Evolutionary conservation across 2,888 invertebrate species (phyloP), one percentile per base, ranked within the genome.

Genomic region (Tribolium freemani): DNA sequence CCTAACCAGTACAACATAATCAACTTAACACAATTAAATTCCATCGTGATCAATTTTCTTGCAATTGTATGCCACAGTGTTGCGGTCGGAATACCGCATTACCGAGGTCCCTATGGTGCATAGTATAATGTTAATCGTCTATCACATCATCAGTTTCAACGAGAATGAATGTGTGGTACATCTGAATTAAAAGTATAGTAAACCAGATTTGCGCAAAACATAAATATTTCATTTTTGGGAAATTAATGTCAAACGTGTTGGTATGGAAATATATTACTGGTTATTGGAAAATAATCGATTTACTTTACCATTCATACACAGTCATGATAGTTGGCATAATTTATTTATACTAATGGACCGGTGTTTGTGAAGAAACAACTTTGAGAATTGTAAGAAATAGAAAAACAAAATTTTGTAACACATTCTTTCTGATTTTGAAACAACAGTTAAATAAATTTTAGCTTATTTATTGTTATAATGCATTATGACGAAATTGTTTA

Each of bases 41-140:
- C 64, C 51, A 64, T 53, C 54, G 53, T 64, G 64, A 64, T 64
- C 64, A 64, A 64, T 64, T 64, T 64, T 64, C 64, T 64, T 64
- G 64, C 64, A 64, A 64, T 54, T 64, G 64, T 64, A 4, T 63
- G 31, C 48, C 64, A 64, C 54, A 54, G 64, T 54, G 54, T 45
- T 64, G 64, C 54, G 64, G 64, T 64, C 16, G 10, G 54, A 64
- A 64, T 53, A 53, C 54, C 64, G 53, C 64, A 64, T 64, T 64
- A 54, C 53, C 13, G 21, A 57, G 30, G 57, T 67, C 57, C 30
- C 67, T 48, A 30, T 21, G 48, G 31, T 67, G 67, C 46, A 57
- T 67, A 67, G n/a, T 57, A 13, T 67, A 38, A 38, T 38, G 38
- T 67, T 67, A 57, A 45, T 26, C 30, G 20, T 44, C 51, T 66